These are phyloP conservation scores for Tipula vernalis DNA, from an alignment of 2,888 invertebrate genomes.

Conservation along the genomic window DNA sequence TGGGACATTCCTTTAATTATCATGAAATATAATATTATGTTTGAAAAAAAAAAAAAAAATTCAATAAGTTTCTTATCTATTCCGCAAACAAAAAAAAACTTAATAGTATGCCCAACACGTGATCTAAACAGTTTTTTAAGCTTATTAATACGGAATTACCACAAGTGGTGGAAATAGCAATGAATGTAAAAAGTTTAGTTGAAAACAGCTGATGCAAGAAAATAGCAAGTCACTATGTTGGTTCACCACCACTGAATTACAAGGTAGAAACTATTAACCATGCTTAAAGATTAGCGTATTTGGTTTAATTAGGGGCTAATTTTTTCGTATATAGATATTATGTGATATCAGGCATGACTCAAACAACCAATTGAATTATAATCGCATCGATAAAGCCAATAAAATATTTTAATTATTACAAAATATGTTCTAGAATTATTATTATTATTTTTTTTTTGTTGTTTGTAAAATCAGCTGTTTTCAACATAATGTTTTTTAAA, in stretches of 20 bases:
- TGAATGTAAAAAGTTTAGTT: not conserved
- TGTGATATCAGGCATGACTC: not conserved
- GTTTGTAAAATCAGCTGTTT: not conserved
- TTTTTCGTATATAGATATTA: not conserved
- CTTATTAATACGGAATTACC: not conserved
- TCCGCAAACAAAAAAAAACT: not conserved
- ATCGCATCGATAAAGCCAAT: not conserved
- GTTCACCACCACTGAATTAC: not conserved
- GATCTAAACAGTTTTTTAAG: not conserved
- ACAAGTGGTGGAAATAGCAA: not conserved
- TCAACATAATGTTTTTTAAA: not conserved
- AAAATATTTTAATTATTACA: not conserved
- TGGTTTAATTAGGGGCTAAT: not conserved
- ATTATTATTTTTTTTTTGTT: not conserved
- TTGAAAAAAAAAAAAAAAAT: too few species aligned
- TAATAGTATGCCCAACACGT: not conserved
- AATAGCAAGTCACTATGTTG: not conserved
- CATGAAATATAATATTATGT: too few species aligned
- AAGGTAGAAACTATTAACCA: not conserved
- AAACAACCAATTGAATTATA: not conserved
- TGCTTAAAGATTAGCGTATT: not conserved
- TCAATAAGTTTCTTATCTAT: not conserved
- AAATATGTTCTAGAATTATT: not conserved
- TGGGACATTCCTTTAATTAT: too few species aligned
- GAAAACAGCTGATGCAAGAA: not conserved